Evolutionary conservation across 2,797 vertebrate species (phyloP).

Genomic region (Enteromius fasciolatus): DNA sequence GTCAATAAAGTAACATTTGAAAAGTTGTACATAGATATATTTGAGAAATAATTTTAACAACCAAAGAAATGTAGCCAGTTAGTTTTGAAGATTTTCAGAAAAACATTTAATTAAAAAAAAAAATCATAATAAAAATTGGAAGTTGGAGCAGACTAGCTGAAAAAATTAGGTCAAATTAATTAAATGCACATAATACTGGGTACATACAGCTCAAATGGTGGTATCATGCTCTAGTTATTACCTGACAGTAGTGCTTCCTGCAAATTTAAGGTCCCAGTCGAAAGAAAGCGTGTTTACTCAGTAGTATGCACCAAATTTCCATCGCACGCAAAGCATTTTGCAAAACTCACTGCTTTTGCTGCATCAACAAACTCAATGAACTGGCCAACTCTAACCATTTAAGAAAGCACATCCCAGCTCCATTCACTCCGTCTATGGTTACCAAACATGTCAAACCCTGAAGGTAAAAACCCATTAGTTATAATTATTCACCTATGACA

Average conservation of each 20-base stretch:
- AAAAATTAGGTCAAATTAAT: not conserved
- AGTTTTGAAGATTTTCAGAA: not conserved
- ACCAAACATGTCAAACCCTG: not conserved
- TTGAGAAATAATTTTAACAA: not conserved
- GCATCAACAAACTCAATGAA: not conserved
- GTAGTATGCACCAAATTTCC: not conserved
- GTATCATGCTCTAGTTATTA: not conserved
- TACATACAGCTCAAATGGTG: not conserved
- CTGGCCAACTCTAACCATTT: not conserved
- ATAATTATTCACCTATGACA: conserved; percentile 33
- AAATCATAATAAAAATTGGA: not conserved
- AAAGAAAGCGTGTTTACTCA: not conserved
- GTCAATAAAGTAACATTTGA: not conserved
- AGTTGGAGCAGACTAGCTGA: not conserved
- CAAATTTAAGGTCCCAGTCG: not conserved
- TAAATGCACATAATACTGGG: not conserved
- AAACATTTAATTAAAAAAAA: not conserved
- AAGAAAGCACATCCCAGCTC: conserved; percentile 6
- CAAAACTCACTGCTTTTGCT: conserved; percentile 17
- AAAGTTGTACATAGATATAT: not conserved
- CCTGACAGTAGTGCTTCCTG: not conserved
- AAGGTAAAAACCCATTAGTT: conserved; percentile 39
- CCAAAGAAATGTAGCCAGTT: not conserved
- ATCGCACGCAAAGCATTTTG: conserved; percentile 16
- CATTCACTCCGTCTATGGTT: not conserved